Conservation (phyloP, 2,888 invertebrate species). For the Lasioglossum malachurum region DNA sequence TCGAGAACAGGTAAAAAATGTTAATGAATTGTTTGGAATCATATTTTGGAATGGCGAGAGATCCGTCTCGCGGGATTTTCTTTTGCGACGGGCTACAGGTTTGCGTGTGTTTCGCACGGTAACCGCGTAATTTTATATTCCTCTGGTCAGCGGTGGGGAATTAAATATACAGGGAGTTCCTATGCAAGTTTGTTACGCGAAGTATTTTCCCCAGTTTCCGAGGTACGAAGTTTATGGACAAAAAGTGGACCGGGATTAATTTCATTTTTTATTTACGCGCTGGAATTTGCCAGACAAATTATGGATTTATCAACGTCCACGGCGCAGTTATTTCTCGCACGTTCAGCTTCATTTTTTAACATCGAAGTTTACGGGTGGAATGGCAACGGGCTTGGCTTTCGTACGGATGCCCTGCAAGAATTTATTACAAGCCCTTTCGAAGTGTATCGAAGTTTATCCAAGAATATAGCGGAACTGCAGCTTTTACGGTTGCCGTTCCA, state of each 20-base stretch:
- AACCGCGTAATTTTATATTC: background rate
- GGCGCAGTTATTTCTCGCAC: background rate
- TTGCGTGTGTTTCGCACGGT: background rate
- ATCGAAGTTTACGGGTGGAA: background rate
- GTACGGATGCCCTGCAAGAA: slow-evolving; percentile 19
- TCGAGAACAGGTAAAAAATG: background rate
- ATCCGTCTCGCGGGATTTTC: too few relatives aligned
- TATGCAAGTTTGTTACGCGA: background rate
- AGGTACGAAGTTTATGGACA: background rate
- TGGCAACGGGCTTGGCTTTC: background rate
- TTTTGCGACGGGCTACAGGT: too few relatives aligned
- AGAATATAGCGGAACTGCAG: slow-evolving; percentile 24
- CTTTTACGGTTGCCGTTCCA: slow-evolving; percentile 39
- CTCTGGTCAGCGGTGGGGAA: background rate
- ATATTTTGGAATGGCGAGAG: background rate
- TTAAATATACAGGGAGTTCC: background rate
- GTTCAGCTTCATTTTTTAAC: slow-evolving; percentile 11
- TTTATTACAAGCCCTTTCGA: slow-evolving; percentile 40
- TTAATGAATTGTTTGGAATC: background rate
- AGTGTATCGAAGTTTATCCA: slow-evolving; percentile 41
- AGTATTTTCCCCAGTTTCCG: slow-evolving; percentile 4
- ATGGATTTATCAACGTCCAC: background rate
- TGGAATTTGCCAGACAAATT: background rate
- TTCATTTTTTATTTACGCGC: slow-evolving; percentile 13
- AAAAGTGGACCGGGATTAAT: slow-evolving; percentile 9